These are phyloP conservation scores for Meiosimyza platycephala DNA, from an alignment of 2,888 invertebrate genomes.

Conservation along the genomic window DNA sequence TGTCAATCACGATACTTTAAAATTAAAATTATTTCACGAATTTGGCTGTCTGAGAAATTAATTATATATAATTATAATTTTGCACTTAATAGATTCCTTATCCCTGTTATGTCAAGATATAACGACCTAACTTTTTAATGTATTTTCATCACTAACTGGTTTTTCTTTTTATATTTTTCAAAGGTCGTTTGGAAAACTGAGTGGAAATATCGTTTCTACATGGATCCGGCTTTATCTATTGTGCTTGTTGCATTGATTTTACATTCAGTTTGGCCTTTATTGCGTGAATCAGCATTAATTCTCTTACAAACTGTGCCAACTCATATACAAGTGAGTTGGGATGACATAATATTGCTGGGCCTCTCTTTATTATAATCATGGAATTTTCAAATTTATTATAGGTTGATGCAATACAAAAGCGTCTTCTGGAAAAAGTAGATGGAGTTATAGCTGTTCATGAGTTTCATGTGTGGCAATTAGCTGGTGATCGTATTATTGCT, in stretches of 20 bases:
- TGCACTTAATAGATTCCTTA: background rate
- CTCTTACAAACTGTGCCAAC: conserved; percentile 98
- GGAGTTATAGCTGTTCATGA: conserved; percentile 97
- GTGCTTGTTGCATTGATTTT: conserved; percentile 88
- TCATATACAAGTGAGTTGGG: conserved; percentile 80
- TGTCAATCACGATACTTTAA: too few relatives aligned
- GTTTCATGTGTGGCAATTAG: conserved; percentile 98
- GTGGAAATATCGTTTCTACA: conserved; percentile 85
- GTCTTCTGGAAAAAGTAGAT: conserved; percentile 88
- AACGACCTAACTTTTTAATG: conserved; percentile 10
- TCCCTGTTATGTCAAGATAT: conserved; percentile 33
- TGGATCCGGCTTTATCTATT: conserved; percentile 95
- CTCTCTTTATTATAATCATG: background rate
- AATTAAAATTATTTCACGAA: too few relatives aligned
- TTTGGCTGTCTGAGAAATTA: background rate
- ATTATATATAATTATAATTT: conserved; percentile 13
- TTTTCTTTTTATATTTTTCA: conserved; percentile 28
- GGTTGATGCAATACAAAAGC: conserved; percentile 90
- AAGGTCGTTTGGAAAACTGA: conserved; percentile 81
- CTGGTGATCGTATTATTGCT: conserved; percentile 96
- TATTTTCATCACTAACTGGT: background rate
- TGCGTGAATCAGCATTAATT: conserved; percentile 94
- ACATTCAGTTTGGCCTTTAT: conserved; percentile 89
- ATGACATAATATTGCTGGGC: background rate
- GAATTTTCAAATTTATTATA: conserved; percentile 52